phyloP scores from a whole-genome alignment of 2,113 vertebrate species.

The Chionis minor region DNA sequence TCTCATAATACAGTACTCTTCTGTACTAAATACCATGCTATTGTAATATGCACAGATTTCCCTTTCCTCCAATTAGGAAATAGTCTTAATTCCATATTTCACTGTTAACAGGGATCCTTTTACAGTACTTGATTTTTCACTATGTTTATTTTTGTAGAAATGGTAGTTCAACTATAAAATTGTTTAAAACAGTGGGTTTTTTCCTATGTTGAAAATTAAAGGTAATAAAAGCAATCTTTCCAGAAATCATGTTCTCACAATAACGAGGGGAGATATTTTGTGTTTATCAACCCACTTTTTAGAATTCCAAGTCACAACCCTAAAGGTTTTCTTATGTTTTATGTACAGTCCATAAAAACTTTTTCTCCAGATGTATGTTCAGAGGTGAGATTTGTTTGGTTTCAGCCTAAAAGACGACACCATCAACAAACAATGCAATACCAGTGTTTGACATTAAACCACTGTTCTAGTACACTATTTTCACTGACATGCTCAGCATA shows the following conservation, averaged over 20 bases:
- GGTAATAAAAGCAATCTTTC: neutral
- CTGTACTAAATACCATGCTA: neutral
- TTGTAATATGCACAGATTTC: neutral
- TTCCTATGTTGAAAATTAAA: neutral
- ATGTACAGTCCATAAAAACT: neutral
- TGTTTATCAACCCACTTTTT: neutral
- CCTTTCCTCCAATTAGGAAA: neutral
- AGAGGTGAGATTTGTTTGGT: neutral
- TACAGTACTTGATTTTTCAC: neutral
- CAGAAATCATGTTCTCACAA: neutral
- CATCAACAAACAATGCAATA: neutral
- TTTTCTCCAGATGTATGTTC: neutral
- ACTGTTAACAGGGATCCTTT: neutral
- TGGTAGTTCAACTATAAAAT: neutral
- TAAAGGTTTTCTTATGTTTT: neutral
- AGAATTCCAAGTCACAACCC: neutral
- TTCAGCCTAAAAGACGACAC: neutral
- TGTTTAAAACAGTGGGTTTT: neutral
- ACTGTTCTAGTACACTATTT: neutral
- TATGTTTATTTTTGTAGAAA: neutral
- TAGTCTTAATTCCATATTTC: neutral
- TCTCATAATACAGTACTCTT: neutral
- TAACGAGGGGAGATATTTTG: neutral
- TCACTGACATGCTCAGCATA: neutral
- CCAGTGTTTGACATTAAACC: neutral